Percentiles rank a stretch among this genome's conserved stretches.
Conservation (phyloP, 2,888 invertebrate genomes). For the Drosophila nr. perissopoda region DNA sequence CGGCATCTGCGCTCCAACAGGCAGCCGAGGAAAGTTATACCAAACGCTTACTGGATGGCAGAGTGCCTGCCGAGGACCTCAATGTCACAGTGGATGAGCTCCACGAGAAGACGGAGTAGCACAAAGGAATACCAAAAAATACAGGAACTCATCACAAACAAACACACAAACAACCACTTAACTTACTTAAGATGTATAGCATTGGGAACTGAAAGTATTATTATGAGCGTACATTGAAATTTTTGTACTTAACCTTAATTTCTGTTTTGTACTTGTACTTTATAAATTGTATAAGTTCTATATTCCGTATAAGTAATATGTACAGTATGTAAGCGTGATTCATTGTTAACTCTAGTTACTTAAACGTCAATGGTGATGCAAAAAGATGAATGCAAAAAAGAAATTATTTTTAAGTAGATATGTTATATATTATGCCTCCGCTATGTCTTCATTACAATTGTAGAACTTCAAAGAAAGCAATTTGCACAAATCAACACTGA, state of each 20-base stretch:
- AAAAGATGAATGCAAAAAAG: conserved; percentile 34
- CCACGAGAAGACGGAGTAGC: conserved; percentile 51
- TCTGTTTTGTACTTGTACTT: conserved; percentile 49
- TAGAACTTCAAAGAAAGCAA: conserved; percentile 50
- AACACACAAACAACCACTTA: conserved; percentile 9
- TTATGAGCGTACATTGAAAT: conserved; percentile 55
- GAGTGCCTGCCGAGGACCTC: conserved; percentile 45
- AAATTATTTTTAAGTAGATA: conserved; percentile 17
- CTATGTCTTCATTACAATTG: conserved; percentile 58
- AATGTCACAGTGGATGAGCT: conserved; percentile 40
- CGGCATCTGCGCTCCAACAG: conserved; percentile 86
- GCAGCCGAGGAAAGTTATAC: conserved; percentile 86
- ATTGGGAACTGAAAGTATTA: conserved; percentile 69
- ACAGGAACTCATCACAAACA: neutral
- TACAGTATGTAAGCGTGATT: conserved; percentile 47
- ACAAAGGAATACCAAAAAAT: neutral
- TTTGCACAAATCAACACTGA: conserved; percentile 44
- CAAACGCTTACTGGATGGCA: conserved; percentile 53
- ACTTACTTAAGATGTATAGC: conserved; percentile 31
- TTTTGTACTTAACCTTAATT: conserved; percentile 53
- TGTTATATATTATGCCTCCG: conserved; percentile 29
- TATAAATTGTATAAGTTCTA: conserved; percentile 42
- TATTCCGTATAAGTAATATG: conserved; percentile 36
- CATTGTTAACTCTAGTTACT: conserved; percentile 55
- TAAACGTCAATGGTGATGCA: conserved; percentile 21